phyloP scores from a whole-genome alignment of 1,140 invertebrate species.

The Habropoda laboriosa region DNA sequence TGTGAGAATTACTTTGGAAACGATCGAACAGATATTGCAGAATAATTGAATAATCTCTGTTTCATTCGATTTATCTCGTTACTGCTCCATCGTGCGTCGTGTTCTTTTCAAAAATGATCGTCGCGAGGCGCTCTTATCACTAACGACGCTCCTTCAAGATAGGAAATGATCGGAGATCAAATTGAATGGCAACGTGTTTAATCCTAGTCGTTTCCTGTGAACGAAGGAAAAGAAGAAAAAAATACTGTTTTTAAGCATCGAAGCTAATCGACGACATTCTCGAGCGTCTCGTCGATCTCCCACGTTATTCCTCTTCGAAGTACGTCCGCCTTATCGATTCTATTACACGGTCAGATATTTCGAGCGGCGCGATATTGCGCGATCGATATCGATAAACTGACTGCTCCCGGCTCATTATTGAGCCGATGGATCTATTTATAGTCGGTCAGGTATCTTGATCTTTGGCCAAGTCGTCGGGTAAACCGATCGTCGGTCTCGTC shows the following conservation, averaged over 20 bases:
- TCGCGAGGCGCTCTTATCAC: background rate
- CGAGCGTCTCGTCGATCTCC: background rate
- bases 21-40: no score
- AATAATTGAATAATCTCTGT: no score
- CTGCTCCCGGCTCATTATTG: constrained; percentile 30
- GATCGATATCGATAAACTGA: constrained; percentile 43
- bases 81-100: no score
- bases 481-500: constrained; percentile 26
- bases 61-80: background rate
- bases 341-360: constrained; percentile 36
- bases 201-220: background rate
- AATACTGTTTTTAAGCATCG: background rate
- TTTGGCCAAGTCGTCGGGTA: constrained; percentile 36
- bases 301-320: background rate
- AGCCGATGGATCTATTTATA: constrained; percentile 48
- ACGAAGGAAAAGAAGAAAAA: background rate
- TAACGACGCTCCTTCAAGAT: background rate
- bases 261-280: background rate
- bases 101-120: background rate
- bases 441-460: constrained; percentile 41
- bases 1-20: no score
- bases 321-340: constrained; percentile 12
- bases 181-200: background rate
- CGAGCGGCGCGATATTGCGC: constrained; percentile 27
- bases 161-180: background rate